Evolutionary conservation across 2,888 invertebrate genomes (phyloP), one percentile per base, ranked within the genome.

Genomic region (Tubulanus polymorphus): DNA sequence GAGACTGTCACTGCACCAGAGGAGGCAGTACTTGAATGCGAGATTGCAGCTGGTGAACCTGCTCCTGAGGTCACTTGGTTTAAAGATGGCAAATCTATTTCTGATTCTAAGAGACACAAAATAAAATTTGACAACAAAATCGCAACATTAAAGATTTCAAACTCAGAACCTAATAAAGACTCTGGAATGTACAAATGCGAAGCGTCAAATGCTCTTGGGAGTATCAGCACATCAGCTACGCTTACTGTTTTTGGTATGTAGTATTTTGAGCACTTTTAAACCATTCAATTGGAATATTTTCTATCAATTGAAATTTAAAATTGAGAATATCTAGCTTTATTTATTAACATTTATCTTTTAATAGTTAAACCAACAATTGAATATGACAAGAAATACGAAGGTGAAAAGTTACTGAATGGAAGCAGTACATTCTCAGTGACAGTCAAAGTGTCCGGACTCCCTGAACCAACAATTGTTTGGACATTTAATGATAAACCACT

Each of bases 381-480:
- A 37, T 83, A 88, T 57, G 84, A 87, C 62, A 87, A 88, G 59
- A 84, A 84, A 55, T 83, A 86, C 71, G 80, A 85, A 54, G 73
- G 76, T 35, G 81, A 83, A 48, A 88, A 89, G 72, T 87, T 85
- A 67, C 80, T 86, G 41, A 84, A 84, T 65, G 85, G 73, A 12
- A 77, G 73, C 18, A 62, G 72, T 12, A 71, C 71, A 54, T 71
- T 81, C 66, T 71, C 75, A 49, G 67, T 81, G 26, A 71, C 73
- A 23, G 86, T 88, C 47, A 83, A 81, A 57, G 79, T 88, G 48
- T 82, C 80, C 51, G 91, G 90, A 50, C 86, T 87, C 74, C 91
- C 91, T 23, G 81, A 81, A 67, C 89, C 91, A 1, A 81, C 83
- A 35, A 80, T 88, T 27, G 81, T 80, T 6, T 90, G 90, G 90